Evolutionary conservation across 2,888 invertebrate genomes (phyloP).

Genomic region (Pristionchus maxplancki): DNA sequence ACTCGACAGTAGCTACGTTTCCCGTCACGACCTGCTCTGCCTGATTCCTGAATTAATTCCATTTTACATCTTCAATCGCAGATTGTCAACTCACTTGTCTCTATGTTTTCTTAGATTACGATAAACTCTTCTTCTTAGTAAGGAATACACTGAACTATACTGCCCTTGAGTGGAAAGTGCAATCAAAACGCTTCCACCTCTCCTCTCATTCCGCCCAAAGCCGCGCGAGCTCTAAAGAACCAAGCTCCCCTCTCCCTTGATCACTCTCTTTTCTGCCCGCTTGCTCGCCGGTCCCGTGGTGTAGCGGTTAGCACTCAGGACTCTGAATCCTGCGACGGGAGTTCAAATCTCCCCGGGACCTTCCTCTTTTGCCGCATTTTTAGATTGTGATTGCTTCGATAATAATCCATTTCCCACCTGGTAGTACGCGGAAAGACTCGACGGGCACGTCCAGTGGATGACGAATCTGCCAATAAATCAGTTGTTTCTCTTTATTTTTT

Average conservation of each 20-base stretch:
- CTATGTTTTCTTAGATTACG: too few species aligned
- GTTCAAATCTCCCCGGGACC: slow-evolving; percentile 62
- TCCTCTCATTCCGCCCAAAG: background rate
- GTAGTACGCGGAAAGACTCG: slow-evolving; percentile 95
- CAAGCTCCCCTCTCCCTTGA: background rate
- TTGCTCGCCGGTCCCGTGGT: slow-evolving; percentile 56
- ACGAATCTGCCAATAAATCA: slow-evolving; percentile 87
- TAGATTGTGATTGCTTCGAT: background rate
- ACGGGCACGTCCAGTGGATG: slow-evolving; percentile 95
- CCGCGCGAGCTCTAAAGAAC: background rate
- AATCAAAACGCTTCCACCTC: too few species aligned
- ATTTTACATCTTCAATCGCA: too few species aligned
- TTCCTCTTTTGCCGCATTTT: slow-evolving; percentile 39
- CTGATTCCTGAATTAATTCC: slow-evolving; percentile 86
- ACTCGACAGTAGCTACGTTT: slow-evolving; percentile 90
- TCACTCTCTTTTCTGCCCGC: background rate
- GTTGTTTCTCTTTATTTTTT: too few species aligned
- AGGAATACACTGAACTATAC: too few species aligned
- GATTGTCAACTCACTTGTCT: too few species aligned
- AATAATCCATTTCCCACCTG: slow-evolving; percentile 80
- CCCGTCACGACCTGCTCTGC: slow-evolving; percentile 96
- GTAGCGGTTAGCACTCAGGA: slow-evolving; percentile 65
- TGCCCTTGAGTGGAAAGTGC: too few species aligned
- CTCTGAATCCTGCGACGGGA: slow-evolving; percentile 64
- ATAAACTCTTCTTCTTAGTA: too few species aligned